Evolutionary conservation across 1,140 invertebrate species (phyloP), one percentile per base, ranked within the genome.

Genomic region (Diorhabda sublineata): DNA sequence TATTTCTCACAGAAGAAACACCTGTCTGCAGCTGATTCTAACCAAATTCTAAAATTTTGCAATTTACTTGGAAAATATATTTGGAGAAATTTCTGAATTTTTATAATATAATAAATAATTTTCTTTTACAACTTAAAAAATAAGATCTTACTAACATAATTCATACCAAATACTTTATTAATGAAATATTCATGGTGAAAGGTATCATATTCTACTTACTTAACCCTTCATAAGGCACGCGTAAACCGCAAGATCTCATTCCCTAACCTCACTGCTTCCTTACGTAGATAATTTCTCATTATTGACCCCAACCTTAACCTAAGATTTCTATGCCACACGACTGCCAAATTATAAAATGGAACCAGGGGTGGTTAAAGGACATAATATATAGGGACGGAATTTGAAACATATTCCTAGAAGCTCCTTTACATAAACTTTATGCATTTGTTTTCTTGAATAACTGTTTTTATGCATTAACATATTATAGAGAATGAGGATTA

Each of bases 291-390:
- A 62, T 62, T 62, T 43, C 61, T 62, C 43, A 62, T 44, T 11
- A 62, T 62, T 62, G 61, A 62, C 44, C 61, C 61, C 61, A 62
- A 44, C 61, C 44, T 62, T 62, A 62, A 62, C 61, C 61, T 62
- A 6, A 42, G 43, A 62, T 44, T 62, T 62, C 58, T 43, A 11
- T 44, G 61, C 42, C 61, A 45, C 61, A 62, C 61, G 61, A 59
- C 41, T 59, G 58, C 58, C 41, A 44, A 62, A 62, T 62, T 62
- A 44, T 42, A 42, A 62, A 62, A 62, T 44, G 6, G 11, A 47
- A 62, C 42, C 61, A 44, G 5, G 6, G 44, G 61, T n/a, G 61
- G 61, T 11, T 5, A 7, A n/a, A 4, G 47, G 61, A 45, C 42
- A 6, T 56, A 56, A 56, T 2, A 56, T 56, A 56, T 6, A 56